phyloP scores from a whole-genome alignment of 2,888 invertebrate genomes.

The Schrankia costaestrigalis region DNA sequence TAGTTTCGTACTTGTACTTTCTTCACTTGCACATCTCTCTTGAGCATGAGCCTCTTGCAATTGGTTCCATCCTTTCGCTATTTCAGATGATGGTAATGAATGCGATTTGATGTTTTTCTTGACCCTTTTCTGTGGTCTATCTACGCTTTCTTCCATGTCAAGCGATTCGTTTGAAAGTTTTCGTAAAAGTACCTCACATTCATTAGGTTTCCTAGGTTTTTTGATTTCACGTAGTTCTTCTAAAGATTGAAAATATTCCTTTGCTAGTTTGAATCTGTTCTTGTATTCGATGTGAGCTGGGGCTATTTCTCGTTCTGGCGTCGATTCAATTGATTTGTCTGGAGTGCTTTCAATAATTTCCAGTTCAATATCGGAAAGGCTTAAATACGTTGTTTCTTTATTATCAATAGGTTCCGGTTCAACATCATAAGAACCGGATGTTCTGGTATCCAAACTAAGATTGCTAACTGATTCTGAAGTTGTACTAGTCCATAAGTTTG shows the following conservation, averaged over 20 bases:
- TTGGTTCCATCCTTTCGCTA: slow-evolving; percentile 64
- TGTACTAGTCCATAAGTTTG: slow-evolving; percentile 33
- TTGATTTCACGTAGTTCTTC: slow-evolving; percentile 63
- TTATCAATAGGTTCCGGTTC: slow-evolving; percentile 39
- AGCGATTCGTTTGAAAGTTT: slow-evolving; percentile 65
- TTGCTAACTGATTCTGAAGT: slow-evolving; percentile 37
- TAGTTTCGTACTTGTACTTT: slow-evolving; percentile 43
- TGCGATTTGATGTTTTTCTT: slow-evolving; percentile 64
- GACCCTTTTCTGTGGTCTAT: slow-evolving; percentile 40
- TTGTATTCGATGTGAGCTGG: slow-evolving; percentile 60
- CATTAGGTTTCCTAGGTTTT: slow-evolving; percentile 58
- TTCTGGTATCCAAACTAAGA: slow-evolving; percentile 41
- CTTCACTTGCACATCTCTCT: slow-evolving; percentile 20
- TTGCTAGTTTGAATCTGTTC: slow-evolving; percentile 71
- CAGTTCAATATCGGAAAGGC: slow-evolving; percentile 68
- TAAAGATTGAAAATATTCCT: slow-evolving; percentile 72
- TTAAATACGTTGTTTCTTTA: slow-evolving; percentile 55
- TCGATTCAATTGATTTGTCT: slow-evolving; percentile 45
- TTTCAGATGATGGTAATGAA: slow-evolving; percentile 71
- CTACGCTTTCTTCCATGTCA: slow-evolving; percentile 31
- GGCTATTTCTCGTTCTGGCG: slow-evolving; percentile 45
- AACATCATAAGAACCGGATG: slow-evolving; percentile 42
- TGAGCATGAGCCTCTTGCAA: slow-evolving; percentile 51
- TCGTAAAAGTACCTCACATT: slow-evolving; percentile 60
- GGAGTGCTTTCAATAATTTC: slow-evolving; percentile 64